Percentiles rank a stretch among this genome's conserved stretches.
These are phyloP conservation scores for Rhynchotus rufescens DNA, from an alignment of 2,797 vertebrate species.

Conservation along the genomic window DNA sequence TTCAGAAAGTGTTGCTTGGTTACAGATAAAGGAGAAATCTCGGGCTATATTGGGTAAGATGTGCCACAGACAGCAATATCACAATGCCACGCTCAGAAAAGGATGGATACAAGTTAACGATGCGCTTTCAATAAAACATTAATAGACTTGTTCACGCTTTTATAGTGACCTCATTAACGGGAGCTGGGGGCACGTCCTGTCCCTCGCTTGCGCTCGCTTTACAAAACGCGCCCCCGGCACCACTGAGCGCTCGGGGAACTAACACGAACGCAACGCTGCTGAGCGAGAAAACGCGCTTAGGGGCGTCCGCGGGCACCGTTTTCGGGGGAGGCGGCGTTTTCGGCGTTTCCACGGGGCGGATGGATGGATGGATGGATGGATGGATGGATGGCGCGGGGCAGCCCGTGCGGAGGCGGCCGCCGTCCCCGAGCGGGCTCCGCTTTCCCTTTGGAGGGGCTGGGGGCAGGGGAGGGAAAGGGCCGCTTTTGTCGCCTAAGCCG, in stretches of 20 bases:
- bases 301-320: too few relatives aligned
- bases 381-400: too few relatives aligned
- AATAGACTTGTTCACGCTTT: constrained; percentile 97
- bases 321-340: too few relatives aligned
- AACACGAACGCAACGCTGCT: constrained; percentile 78
- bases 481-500: constrained; percentile 66
- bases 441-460: constrained; percentile 36
- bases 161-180: constrained; percentile 89
- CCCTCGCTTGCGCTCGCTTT: constrained; percentile 65
- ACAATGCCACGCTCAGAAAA: constrained; percentile 97
- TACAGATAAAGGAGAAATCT: constrained; percentile 97
- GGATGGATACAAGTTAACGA: constrained; percentile 99
- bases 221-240: constrained; percentile 74
- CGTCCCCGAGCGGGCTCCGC: not conserved
- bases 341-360: too few relatives aligned
- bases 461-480: constrained; percentile 44
- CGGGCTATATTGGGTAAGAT: constrained; percentile 96
- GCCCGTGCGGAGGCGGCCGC: not conserved
- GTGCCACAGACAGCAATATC: constrained; percentile 92
- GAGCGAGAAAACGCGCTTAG: constrained; percentile 61
- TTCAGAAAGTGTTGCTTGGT: constrained; percentile 99
- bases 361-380: too few relatives aligned
- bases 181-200: constrained; percentile 78
- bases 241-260: constrained; percentile 75
- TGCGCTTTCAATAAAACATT: constrained; percentile 97